Evolutionary conservation across 2,888 invertebrate species (phyloP).

Genomic region (Oithona nana): DNA sequence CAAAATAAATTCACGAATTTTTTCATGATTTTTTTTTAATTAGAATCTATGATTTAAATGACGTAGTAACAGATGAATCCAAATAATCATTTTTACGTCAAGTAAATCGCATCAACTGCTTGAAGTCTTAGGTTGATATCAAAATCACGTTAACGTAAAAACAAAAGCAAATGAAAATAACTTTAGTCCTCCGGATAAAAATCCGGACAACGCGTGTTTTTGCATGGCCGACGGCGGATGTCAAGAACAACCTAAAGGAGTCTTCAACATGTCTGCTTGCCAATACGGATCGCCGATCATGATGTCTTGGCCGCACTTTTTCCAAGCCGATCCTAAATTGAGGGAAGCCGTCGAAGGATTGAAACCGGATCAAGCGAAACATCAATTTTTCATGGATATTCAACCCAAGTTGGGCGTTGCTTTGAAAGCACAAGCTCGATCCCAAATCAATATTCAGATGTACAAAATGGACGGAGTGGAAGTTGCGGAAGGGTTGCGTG

Average conservation of each 20-base stretch:
- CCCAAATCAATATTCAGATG: slow-evolving; percentile 73
- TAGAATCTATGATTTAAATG: no score
- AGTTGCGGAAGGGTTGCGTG: not conserved
- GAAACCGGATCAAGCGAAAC: slow-evolving; percentile 54
- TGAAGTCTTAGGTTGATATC: no score
- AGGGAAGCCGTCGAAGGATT: slow-evolving; percentile 61
- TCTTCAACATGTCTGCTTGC: slow-evolving; percentile 70
- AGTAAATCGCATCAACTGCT: no score
- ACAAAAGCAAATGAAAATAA: no score
- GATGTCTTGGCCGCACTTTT: slow-evolving; percentile 82
- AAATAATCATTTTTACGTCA: no score
- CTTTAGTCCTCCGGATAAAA: slow-evolving; percentile 46
- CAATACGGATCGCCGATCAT: slow-evolving; percentile 71
- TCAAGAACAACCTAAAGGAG: slow-evolving; percentile 40
- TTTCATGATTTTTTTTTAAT: no score
- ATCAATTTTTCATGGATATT: slow-evolving; percentile 64
- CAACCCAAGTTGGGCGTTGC: slow-evolving; percentile 72
- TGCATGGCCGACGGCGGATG: slow-evolving; percentile 54
- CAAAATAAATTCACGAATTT: no score
- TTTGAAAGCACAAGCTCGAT: slow-evolving; percentile 55
- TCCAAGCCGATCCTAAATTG: slow-evolving; percentile 55
- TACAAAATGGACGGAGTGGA: slow-evolving; percentile 48
- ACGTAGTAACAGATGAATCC: no score
- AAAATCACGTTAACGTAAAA: no score
- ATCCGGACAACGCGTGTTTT: slow-evolving; percentile 61